Evolutionary conservation across 2,797 vertebrate genomes (phyloP), one percentile per base, ranked within the genome.

Genomic region (Poeciliopsis turneri): DNA sequence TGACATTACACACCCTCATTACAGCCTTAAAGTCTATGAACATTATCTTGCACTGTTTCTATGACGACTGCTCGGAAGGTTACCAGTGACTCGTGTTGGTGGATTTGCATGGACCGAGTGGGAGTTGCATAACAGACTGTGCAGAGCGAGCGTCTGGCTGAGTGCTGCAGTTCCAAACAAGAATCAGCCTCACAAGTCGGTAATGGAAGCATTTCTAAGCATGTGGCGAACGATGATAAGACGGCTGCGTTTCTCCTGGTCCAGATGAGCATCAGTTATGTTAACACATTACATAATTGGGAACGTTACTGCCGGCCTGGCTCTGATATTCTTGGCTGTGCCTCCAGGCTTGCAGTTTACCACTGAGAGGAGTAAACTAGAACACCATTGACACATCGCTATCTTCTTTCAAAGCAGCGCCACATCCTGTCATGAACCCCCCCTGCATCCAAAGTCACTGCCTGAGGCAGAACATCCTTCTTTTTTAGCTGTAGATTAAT

Each of bases 91-190:
- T 90, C 85, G 92, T 84, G 90, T 92, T 86, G 91, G 92, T 88
- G 90, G 87, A 92, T 94, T 93, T 94, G 92, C 92, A 93, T 94
- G 89, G 88, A 87, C 90, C 79, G 87, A 90, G 92, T 91, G 83
- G 89, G 89, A 91, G 93, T 95, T 95, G 87, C 93, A 89, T 94
- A 94, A 94, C 90, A 74, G 77, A 82, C 78, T 43, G 87, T 81
- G 78, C 76, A 84, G 80, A 88, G 87, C 76, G 55, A 77, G 72
- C 76, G 55, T 85, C 74, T 87, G 86, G 85, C 86, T 75, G 78
- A 28, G 78, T 78, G 80, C 9, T 18, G 74, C 81, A 71, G 72
- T 80, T 85, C 75, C 76, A 89, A 89, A 87, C 45, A 33, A 85
- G 81, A 92, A 78, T 89, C 78, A 76, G 76, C 85, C 83, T 78